Evolutionary conservation across 35 echinoderm and acorn worm genomes (phyloP).

Genomic region (Apostichopus japonicus): DNA sequence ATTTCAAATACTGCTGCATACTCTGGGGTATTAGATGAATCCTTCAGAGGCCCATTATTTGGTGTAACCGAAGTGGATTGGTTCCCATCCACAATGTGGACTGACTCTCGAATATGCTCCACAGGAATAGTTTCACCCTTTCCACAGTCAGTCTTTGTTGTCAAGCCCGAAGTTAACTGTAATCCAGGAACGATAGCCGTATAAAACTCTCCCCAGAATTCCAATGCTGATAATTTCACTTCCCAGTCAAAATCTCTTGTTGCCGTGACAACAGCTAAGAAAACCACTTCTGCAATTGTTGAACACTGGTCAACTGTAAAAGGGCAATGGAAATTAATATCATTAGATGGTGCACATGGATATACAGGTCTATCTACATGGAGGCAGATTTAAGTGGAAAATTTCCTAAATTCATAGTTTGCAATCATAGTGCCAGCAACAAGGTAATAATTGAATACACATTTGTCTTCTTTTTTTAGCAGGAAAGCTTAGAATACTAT

Average conservation of each 20-base stretch:
- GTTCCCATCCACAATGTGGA: background rate
- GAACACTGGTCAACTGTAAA: background rate
- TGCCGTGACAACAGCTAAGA: conserved; percentile 6
- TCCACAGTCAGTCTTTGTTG: background rate
- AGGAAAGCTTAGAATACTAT: too few species aligned
- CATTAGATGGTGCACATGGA: background rate
- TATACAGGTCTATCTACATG: background rate
- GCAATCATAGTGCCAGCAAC: too few species aligned
- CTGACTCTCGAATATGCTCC: background rate
- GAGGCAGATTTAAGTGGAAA: background rate
- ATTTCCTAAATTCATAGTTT: too few species aligned
- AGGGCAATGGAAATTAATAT: background rate
- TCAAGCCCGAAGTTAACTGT: background rate
- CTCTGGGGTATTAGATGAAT: background rate
- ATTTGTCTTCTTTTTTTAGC: too few species aligned
- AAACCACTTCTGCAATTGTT: conserved; percentile 15
- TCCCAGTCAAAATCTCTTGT: conserved; percentile 60
- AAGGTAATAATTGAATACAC: too few species aligned
- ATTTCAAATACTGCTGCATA: background rate
- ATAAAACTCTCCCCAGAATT: conserved; percentile 43
- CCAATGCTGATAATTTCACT: conserved; percentile 32
- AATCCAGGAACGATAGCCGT: background rate
- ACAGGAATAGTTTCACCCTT: background rate
- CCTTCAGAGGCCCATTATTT: background rate
- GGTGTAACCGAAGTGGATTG: background rate